A percentile compares a stretch with the other conserved stretches of the same genome.
Conservation (phyloP, 2,888 invertebrate genomes). For the Eumacrocentrus americanus region DNA sequence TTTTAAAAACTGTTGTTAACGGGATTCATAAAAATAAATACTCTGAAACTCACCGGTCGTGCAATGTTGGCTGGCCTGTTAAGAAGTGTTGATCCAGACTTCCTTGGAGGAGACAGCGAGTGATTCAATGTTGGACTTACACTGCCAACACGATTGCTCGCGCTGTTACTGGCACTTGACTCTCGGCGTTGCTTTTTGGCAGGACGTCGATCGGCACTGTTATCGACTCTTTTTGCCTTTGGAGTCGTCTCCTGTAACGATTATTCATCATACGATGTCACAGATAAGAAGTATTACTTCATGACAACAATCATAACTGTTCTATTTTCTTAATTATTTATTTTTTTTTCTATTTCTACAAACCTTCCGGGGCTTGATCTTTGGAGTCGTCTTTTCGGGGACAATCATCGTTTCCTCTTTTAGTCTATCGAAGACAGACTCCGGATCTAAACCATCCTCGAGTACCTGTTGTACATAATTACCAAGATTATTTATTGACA, state of each 20-base stretch:
- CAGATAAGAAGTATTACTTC: neutral
- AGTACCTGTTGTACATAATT: conserved; percentile 57
- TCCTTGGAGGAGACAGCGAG: conserved; percentile 65
- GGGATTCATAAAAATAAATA: too few species aligned
- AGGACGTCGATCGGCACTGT: conserved; percentile 49
- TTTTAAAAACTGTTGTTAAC: too few species aligned
- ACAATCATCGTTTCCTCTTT: conserved; percentile 65
- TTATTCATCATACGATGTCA: conserved; percentile 16
- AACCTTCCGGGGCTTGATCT: conserved; percentile 62
- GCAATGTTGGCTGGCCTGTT: conserved; percentile 73
- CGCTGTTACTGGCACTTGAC: conserved; percentile 61
- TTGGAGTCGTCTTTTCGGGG: conserved; percentile 55
- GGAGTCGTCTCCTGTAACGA: conserved; percentile 54
- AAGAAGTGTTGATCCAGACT: conserved; percentile 64
- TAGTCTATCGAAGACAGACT: conserved; percentile 76
- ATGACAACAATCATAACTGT: neutral
- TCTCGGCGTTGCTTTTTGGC: conserved; percentile 61
- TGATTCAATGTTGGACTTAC: conserved; percentile 62
- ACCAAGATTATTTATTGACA: too few species aligned
- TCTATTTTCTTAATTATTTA: neutral
- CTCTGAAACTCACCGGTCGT: conserved; percentile 77
- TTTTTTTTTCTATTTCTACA: conserved; percentile 25
- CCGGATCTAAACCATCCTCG: conserved; percentile 68
- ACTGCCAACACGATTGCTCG: conserved; percentile 61
- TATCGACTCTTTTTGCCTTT: conserved; percentile 56